Conservation (phyloP, 2,113 vertebrate species). For the Tangachromis dhanisi region DNA sequence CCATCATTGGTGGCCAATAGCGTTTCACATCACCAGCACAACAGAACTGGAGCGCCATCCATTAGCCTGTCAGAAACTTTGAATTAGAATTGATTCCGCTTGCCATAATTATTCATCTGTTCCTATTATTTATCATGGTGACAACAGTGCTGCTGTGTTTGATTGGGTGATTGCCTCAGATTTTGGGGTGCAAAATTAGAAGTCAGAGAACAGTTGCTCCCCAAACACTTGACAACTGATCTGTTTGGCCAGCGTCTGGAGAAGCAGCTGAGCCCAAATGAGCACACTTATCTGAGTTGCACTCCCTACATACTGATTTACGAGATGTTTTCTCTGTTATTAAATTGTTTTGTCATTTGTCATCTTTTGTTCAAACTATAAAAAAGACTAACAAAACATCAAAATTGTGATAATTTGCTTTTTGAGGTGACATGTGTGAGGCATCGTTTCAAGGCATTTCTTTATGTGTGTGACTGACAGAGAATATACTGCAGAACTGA, state of each 20-base stretch:
- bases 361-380: neutral
- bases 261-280: neutral
- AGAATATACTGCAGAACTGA: neutral
- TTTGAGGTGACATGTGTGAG: neutral
- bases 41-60: constrained; percentile 2
- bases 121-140: constrained; percentile 26
- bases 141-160: neutral
- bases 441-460: neutral
- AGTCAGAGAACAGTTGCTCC: neutral
- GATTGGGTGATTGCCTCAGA: neutral
- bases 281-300: neutral
- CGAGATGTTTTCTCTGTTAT: neutral
- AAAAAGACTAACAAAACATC: neutral
- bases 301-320: neutral
- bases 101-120: constrained; percentile 24
- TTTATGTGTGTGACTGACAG: neutral
- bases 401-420: neutral
- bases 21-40: neutral
- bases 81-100: constrained; percentile 38
- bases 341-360: neutral
- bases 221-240: neutral
- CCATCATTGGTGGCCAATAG: neutral
- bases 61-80: constrained; percentile 44
- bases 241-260: neutral
- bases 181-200: neutral